Percentiles rank a stretch among this genome's conserved stretches.
Conservation (phyloP, 2,113 vertebrate genomes). For the Tapirus terrestris region DNA sequence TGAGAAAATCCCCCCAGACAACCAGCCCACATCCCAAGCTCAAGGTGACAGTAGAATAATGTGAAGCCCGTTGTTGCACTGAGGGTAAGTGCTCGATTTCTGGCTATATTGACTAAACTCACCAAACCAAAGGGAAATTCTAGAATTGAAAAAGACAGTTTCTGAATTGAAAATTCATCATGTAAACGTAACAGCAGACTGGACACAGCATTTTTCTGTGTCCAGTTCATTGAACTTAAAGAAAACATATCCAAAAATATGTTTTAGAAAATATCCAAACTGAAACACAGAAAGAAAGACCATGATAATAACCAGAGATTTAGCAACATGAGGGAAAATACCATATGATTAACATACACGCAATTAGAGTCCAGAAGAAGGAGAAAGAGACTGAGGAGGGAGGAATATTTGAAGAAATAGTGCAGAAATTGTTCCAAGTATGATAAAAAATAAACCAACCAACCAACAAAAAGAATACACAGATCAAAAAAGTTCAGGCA, state of each 20-base stretch:
- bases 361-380: background rate
- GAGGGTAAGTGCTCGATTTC: background rate
- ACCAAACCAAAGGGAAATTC: background rate
- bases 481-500: background rate
- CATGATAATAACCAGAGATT: background rate
- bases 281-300: background rate
- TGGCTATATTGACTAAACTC: background rate
- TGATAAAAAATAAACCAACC: background rate
- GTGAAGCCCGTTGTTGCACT: background rate
- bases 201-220: background rate
- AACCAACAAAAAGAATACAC: background rate
- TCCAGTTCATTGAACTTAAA: background rate
- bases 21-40: background rate
- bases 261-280: background rate
- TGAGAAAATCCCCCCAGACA: background rate
- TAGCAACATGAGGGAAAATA: background rate
- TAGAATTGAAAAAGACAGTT: background rate
- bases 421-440: background rate
- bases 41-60: background rate
- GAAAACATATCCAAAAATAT: background rate
- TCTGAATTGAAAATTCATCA: background rate
- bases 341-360: background rate
- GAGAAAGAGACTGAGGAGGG: background rate
- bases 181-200: background rate
- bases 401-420: background rate